Evolutionary conservation across 2,113 vertebrate genomes (phyloP).

Genomic region (Thamnaconus septentrionalis): DNA sequence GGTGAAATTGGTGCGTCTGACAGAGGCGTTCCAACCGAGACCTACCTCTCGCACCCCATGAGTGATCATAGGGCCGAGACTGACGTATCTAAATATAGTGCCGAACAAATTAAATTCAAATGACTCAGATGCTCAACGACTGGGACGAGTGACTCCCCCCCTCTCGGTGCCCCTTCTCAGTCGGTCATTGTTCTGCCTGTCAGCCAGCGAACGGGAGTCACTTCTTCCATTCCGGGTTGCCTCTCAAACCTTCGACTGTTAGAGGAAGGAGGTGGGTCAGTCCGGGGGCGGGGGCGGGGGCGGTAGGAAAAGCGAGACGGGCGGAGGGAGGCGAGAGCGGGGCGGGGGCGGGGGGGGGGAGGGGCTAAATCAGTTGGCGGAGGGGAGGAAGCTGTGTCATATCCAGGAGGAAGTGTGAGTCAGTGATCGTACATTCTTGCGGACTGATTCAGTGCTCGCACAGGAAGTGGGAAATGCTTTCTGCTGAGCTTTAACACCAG

Average conservation of each 20-base stretch:
- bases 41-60: constrained; percentile 49
- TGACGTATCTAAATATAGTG: constrained; percentile 54
- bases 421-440: constrained; percentile 75
- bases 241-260: constrained; percentile 46
- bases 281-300: constrained; percentile 49
- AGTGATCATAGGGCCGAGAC: constrained; percentile 42
- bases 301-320: constrained; percentile 9
- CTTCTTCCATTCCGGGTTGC: constrained; percentile 66
- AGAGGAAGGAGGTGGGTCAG: constrained; percentile 51
- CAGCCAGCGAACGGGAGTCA: constrained; percentile 45
- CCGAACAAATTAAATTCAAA: constrained; percentile 54
- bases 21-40: constrained; percentile 31
- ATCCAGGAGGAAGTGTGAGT: constrained; percentile 84
- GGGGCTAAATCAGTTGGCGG: constrained; percentile 58
- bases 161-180: constrained; percentile 12
- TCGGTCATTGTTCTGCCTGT: constrained; percentile 13
- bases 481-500: constrained; percentile 58
- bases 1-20: constrained; percentile 17
- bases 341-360: constrained; percentile 25
- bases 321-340: constrained; percentile 49
- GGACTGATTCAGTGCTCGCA: constrained; percentile 74
- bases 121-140: constrained; percentile 61
- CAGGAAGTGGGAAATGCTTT: constrained; percentile 73
- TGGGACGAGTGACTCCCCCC: constrained; percentile 46
- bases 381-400: constrained; percentile 76